Evolutionary conservation across 2,113 vertebrate species (phyloP), one percentile per base, ranked within the genome.

Genomic region (Cyphomyrus discorhynchus): DNA sequence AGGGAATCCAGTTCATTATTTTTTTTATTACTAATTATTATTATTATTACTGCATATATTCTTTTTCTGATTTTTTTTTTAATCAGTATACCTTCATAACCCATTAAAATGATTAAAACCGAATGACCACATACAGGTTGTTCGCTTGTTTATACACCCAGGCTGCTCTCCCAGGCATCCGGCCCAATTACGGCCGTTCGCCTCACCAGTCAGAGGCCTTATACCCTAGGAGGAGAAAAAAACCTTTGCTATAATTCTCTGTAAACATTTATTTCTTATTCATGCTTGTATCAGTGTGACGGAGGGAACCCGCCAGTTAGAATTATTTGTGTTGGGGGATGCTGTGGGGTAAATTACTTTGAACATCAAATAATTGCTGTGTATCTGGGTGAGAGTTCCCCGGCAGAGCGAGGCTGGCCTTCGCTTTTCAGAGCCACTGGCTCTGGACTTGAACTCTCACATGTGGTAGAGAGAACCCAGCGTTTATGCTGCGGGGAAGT

Each of bases 211-310:
- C 80, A 21, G 15, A 83, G 74, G 70, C 21, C 31, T 3, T 7
- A 15, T 56, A 35, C 21, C 8, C 31, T 46, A 31, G 77, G 35
- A 24, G 50, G n/a, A 80, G 52, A 7, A 89, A 80, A 53, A 86
- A 27, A 21, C 17, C 27, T 74, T 49, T 39, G 39, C 49, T 46
- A 10, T 62, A 89, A 89, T 31, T 46, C 77, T 56, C 45, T 45
- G 50, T 47, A 83, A 62, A 83, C 52, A 85, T 58, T 89, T 52
- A 89, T 89, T 84, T 62, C 80, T 50, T 39, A 85, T 84, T 89
- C 52, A 47, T 89, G 53, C 56, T 89, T 46, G 77, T 42, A 35
- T n/a, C 35, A 35, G 49, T 89, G 11, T 9, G 83, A 52, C 11
- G 6, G 50, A 13, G n/a, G 45, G n/a, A 80, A 83, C 52, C n/a